Evolutionary conservation across 2,113 vertebrate species (phyloP).

Genomic region (Sapajus apella): DNA sequence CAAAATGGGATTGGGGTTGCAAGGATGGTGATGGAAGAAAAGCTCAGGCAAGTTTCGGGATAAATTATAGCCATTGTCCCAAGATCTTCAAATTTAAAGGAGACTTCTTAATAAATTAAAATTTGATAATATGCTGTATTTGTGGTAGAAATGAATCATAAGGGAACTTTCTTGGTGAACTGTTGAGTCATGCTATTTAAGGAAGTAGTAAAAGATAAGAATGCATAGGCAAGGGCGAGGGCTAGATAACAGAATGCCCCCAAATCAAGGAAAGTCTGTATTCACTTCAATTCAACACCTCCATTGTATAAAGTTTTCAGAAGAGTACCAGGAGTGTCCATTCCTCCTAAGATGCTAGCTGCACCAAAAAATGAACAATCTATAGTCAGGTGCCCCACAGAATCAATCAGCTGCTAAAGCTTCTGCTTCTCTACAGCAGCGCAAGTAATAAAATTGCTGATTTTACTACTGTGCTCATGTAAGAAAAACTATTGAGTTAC

Average conservation of each 20-base stretch:
- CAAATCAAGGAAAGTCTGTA: not conserved
- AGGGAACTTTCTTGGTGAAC: not conserved
- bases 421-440: not conserved
- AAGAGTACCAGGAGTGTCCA: not conserved
- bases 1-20: no score
- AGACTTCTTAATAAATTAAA: constrained; percentile 7
- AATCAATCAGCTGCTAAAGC: not conserved
- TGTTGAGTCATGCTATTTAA: not conserved
- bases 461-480: not conserved
- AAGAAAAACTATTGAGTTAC: constrained; percentile 35
- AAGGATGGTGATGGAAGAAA: not conserved
- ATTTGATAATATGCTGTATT: not conserved
- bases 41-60: not conserved
- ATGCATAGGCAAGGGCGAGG: not conserved
- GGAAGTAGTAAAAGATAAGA: constrained; percentile 1
- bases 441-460: not conserved
- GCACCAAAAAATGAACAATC: not conserved
- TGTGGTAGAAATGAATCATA: not conserved
- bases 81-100: not conserved
- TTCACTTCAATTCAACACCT: not conserved
- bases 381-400: not conserved
- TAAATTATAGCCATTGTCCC: not conserved
- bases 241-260: not conserved
- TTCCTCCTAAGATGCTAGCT: not conserved
- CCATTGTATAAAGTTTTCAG: not conserved